These are phyloP conservation scores for Lepus americanus DNA, from an alignment of 2,113 vertebrate species.

Conservation along the genomic window DNA sequence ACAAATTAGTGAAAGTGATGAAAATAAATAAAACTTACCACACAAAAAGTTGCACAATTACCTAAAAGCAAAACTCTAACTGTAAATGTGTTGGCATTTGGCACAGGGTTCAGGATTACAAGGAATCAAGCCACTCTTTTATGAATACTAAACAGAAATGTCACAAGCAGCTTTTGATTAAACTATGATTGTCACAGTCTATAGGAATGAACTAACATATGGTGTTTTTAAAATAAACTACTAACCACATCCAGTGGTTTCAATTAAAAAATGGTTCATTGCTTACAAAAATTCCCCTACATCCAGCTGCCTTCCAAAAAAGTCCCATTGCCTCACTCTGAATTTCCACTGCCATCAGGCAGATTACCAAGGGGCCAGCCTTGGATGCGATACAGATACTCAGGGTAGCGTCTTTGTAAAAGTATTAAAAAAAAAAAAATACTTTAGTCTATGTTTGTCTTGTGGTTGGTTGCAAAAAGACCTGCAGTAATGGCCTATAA, in stretches of 20 bases:
- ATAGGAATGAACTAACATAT: conserved; percentile 80
- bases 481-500: neutral
- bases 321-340: conserved; percentile 73
- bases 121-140: conserved; percentile 72
- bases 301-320: conserved; percentile 79
- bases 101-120: conserved; percentile 72
- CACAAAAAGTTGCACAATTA: conserved; percentile 54
- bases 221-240: conserved; percentile 83
- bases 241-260: conserved; percentile 84
- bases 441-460: neutral
- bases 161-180: conserved; percentile 76
- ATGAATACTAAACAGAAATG: conserved; percentile 73
- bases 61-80: conserved; percentile 66
- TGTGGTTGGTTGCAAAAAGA: neutral
- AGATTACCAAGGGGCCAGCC: conserved; percentile 30
- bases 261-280: conserved; percentile 81
- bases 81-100: conserved; percentile 70
- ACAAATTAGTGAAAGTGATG: conserved; percentile 81
- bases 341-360: conserved; percentile 70
- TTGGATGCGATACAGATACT: neutral
- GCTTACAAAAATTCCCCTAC: conserved; percentile 78
- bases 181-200: conserved; percentile 75
- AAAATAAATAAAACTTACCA: conserved; percentile 80
- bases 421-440: neutral
- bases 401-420: neutral